Evolutionary conservation across 2,888 invertebrate genomes (phyloP).

Genomic region (Ectemnius cavifrons): DNA sequence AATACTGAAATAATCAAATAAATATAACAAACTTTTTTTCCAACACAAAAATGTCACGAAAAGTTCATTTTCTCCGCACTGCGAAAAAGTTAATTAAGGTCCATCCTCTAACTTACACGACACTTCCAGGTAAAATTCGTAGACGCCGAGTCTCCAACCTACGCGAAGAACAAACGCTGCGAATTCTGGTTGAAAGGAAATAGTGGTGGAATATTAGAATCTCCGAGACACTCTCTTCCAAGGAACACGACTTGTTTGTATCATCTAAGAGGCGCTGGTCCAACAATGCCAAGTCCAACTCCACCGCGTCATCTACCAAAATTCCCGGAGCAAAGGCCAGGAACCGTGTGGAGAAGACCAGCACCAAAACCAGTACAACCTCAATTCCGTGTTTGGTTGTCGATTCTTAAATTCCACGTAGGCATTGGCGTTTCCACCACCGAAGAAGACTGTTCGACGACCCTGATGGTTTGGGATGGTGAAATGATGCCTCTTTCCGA

Average conservation of each 20-base stretch:
- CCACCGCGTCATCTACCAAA: slow-evolving; percentile 75
- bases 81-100: no score
- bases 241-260: slow-evolving; percentile 94
- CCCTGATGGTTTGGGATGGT: slow-evolving; percentile 93
- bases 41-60: no score
- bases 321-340: slow-evolving; percentile 75
- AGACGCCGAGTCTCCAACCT: slow-evolving; percentile 89
- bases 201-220: slow-evolving; percentile 88
- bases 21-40: no score
- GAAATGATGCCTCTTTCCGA: slow-evolving; percentile 83
- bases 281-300: slow-evolving; percentile 81
- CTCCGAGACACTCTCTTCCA: slow-evolving; percentile 91
- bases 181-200: slow-evolving; percentile 92
- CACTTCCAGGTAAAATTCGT: slow-evolving; percentile 87
- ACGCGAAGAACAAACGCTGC: slow-evolving; percentile 91
- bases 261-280: slow-evolving; percentile 84
- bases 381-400: slow-evolving; percentile 91
- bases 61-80: no score
- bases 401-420: slow-evolving; percentile 91
- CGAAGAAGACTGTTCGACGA: slow-evolving; percentile 89
- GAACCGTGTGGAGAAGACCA: slow-evolving; percentile 79
- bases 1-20: no score
- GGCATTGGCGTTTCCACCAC: slow-evolving; percentile 83
- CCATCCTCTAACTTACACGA: no score
- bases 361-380: slow-evolving; percentile 80